Percentiles rank a stretch among this genome's conserved stretches.
Evolutionary conservation across 1,140 invertebrate genomes (phyloP).

Genomic region (Drosophila ogumai): DNA sequence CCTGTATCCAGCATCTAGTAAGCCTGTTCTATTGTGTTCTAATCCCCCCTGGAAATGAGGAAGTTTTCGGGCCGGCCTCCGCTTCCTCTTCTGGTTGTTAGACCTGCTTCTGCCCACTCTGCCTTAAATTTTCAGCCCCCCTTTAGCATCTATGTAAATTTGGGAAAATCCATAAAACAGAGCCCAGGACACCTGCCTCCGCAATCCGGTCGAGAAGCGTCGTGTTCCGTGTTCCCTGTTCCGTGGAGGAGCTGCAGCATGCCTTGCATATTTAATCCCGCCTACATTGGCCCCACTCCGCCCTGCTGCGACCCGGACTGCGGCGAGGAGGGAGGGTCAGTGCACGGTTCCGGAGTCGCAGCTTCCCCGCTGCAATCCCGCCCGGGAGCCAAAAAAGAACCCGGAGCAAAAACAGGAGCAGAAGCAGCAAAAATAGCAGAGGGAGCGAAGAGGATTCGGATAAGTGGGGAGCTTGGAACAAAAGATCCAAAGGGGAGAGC

Average conservation of each 20-base stretch:
- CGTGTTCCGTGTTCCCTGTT: neutral
- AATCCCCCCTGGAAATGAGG: slow-evolving; percentile 7
- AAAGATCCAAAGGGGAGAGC: neutral
- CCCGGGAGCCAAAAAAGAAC: slow-evolving; percentile 8
- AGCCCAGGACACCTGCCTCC: slow-evolving; percentile 31
- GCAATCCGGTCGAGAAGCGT: slow-evolving; percentile 4
- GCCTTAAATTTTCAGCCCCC: slow-evolving; percentile 2
- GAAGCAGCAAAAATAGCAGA: neutral
- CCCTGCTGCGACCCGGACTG: slow-evolving; percentile 67
- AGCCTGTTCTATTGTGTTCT: slow-evolving; percentile 18
- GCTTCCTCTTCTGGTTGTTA: too few relatives aligned
- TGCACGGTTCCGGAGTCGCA: slow-evolving; percentile 38
- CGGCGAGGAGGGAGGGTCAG: slow-evolving; percentile 8
- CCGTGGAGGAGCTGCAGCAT: slow-evolving; percentile 38
- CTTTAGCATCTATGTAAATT: slow-evolving; percentile 27
- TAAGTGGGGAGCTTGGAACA: neutral
- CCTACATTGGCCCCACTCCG: slow-evolving; percentile 63
- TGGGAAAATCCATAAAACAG: slow-evolving; percentile 32
- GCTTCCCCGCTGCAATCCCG: slow-evolving; percentile 22
- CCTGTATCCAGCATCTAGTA: slow-evolving; percentile 36
- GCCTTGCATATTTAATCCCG: slow-evolving; percentile 67
- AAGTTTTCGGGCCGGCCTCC: neutral
- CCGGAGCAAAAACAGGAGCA: slow-evolving; percentile 1
- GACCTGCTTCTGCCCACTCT: neutral
- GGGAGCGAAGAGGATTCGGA: neutral